These are phyloP conservation scores for Takifugu rubripes DNA, from an alignment of 2,797 vertebrate species.

Conservation along the genomic window DNA sequence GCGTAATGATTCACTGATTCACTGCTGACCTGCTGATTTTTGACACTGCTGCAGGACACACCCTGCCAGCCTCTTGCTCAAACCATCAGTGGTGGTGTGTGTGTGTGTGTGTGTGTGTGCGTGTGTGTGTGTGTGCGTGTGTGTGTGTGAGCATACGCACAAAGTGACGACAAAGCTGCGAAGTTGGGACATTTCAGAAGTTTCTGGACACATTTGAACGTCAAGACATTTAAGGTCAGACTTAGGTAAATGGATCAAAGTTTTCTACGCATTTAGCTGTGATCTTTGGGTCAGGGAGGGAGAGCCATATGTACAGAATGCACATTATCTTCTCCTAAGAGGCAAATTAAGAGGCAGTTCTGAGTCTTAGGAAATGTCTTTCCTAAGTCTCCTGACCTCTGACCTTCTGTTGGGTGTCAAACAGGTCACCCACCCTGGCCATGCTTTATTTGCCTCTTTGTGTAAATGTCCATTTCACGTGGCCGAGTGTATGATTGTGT, in stretches of 20 bases:
- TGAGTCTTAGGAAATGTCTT: constrained; percentile 8
- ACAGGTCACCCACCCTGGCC: constrained; percentile 20
- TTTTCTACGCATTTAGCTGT: no score
- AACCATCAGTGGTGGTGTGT: constrained; percentile 23
- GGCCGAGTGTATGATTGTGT: constrained; percentile 1
- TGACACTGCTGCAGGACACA: constrained; percentile 52
- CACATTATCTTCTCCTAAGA: not conserved
- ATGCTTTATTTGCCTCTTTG: constrained; percentile 40
- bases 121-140: constrained; percentile 1
- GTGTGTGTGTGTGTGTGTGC: constrained; percentile 10
- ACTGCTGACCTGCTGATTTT: constrained; percentile 34
- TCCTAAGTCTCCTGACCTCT: constrained; percentile 44
- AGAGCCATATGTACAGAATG: not conserved
- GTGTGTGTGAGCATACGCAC: not conserved
- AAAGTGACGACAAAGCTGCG: not conserved
- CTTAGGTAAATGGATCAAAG: not conserved
- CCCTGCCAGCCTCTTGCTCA: constrained; percentile 48
- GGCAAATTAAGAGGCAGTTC: not conserved
- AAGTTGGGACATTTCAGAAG: not conserved
- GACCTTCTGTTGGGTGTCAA: constrained; percentile 35
- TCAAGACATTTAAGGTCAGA: not conserved
- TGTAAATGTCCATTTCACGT: constrained; percentile 52
- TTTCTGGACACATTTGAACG: not conserved
- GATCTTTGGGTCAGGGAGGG: no score
- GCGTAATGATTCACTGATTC: constrained; percentile 46